Percentiles rank a stretch among this genome's conserved stretches.
phyloP scores from a whole-genome alignment of 2,113 vertebrate genomes.

The Herpailurus yagouaroundi region DNA sequence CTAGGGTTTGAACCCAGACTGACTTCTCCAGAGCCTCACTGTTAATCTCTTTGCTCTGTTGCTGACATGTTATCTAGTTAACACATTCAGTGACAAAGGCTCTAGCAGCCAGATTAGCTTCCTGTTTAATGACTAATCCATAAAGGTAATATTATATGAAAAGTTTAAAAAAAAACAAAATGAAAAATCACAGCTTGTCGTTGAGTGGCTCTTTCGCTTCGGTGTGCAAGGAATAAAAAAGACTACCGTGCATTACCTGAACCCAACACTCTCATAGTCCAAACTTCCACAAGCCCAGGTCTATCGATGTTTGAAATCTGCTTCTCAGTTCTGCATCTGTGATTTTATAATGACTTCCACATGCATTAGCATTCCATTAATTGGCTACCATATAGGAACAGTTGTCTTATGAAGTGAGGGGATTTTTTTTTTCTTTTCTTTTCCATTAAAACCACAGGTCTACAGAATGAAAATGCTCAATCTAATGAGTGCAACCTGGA shows the following conservation, averaged over 20 bases:
- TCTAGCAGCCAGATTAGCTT: background rate
- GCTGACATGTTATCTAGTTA: background rate
- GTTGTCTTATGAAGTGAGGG: background rate
- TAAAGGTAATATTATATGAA: background rate
- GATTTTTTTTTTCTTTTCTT: background rate
- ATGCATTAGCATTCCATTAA: background rate
- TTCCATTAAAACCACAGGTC: conserved; percentile 58
- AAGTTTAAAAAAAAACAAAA: background rate
- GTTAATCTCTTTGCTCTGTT: background rate
- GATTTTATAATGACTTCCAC: background rate
- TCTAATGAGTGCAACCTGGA: conserved; percentile 57
- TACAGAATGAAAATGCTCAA: conserved; percentile 55
- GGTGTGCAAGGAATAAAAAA: background rate
- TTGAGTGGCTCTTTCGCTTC: background rate
- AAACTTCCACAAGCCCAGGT: background rate
- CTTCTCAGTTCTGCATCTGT: background rate
- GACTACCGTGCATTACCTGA: background rate
- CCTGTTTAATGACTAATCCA: background rate
- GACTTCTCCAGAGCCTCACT: background rate
- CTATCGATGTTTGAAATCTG: background rate
- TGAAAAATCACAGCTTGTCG: background rate
- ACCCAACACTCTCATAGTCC: background rate
- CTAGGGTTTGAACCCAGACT: background rate
- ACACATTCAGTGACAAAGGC: background rate
- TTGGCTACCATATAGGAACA: background rate